These are phyloP conservation scores for Euthynnus affinis DNA, from an alignment of 2,797 vertebrate genomes.

Conservation along the genomic window DNA sequence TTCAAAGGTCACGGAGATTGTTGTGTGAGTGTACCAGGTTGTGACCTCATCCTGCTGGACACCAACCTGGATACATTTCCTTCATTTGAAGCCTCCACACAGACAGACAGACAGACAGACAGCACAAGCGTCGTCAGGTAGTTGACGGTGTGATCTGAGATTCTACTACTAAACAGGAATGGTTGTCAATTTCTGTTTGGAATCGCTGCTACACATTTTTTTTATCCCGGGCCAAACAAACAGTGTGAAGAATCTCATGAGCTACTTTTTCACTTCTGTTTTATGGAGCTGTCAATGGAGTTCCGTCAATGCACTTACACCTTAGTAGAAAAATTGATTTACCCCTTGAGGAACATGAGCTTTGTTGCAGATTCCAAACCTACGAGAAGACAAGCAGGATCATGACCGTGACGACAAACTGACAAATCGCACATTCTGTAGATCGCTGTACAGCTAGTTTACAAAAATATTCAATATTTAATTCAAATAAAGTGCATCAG, in stretches of 20 bases:
- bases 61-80: slow-evolving; percentile 32
- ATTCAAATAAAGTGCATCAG: slow-evolving; percentile 29
- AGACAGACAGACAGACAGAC: slow-evolving; percentile 15
- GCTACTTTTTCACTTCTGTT: not conserved
- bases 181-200: not conserved
- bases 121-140: not conserved
- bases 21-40: slow-evolving; percentile 34
- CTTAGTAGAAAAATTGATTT: not conserved
- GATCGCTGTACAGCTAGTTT: not conserved
- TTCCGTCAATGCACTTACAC: not conserved
- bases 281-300: not conserved
- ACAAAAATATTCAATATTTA: slow-evolving; percentile 20
- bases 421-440: not conserved
- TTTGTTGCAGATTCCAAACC: slow-evolving; percentile 4
- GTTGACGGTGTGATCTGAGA: slow-evolving; percentile 5
- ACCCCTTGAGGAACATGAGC: slow-evolving; percentile 5
- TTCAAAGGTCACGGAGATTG: slow-evolving; percentile 64
- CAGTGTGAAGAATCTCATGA: not conserved
- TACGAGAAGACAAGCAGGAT: not conserved
- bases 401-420: not conserved
- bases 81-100: slow-evolving; percentile 9
- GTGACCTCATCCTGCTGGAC: slow-evolving; percentile 62
- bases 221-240: slow-evolving; percentile 1
- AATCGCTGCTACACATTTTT: not conserved
- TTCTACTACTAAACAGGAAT: not conserved